phyloP scores from a whole-genome alignment of 2,888 invertebrate genomes.

The Orthosia gracilis region DNA sequence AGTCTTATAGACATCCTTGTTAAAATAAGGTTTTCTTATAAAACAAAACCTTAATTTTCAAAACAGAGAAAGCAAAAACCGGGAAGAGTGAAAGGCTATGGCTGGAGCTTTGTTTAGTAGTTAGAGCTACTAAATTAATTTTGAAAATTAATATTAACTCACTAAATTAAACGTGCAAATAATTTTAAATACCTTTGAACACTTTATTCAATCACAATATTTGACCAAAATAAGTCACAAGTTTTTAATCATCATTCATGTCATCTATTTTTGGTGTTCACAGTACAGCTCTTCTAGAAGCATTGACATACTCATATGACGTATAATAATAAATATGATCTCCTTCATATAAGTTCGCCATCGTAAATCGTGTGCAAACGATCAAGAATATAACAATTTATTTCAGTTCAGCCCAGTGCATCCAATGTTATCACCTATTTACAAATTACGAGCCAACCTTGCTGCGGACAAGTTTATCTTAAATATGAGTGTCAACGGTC shows the following conservation, averaged over 20 bases:
- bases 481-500: constrained; percentile 57
- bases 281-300: neutral
- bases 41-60: too few relatives aligned
- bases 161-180: too few relatives aligned
- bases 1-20: too few relatives aligned
- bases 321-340: constrained; percentile 17
- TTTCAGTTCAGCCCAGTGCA: constrained; percentile 43
- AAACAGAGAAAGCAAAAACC: too few relatives aligned
- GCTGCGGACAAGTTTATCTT: constrained; percentile 61
- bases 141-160: too few relatives aligned
- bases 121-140: too few relatives aligned
- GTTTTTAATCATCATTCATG: neutral
- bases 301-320: neutral
- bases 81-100: too few relatives aligned
- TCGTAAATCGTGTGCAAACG: constrained; percentile 35
- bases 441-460: constrained; percentile 60
- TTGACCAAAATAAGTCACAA: neutral
- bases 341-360: constrained; percentile 20
- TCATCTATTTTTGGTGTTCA: neutral
- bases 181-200: too few relatives aligned
- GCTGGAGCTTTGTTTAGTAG: too few relatives aligned
- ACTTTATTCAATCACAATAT: neutral
- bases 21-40: too few relatives aligned
- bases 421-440: constrained; percentile 58
- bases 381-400: constrained; percentile 41